Conservation (phyloP, 2,797 vertebrate genomes). For the Xenops minutus region DNA sequence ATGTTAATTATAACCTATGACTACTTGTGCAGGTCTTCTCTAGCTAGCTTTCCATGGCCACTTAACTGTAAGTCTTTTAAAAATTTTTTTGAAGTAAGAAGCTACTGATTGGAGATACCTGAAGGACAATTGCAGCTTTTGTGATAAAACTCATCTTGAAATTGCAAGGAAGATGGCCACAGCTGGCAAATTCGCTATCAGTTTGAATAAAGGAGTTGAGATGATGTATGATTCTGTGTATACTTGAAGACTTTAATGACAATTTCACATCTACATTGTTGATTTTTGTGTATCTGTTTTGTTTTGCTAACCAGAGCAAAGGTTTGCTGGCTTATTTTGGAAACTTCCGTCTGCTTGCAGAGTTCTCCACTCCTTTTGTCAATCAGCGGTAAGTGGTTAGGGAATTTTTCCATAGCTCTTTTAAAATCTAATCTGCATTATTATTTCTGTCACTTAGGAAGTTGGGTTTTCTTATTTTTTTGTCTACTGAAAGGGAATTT, state of each 20-base stretch:
- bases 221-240: not conserved
- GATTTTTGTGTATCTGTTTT: not conserved
- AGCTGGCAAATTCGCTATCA: not conserved
- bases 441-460: not conserved
- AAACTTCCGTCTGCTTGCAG: conserved; percentile 96
- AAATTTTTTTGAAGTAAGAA: not conserved
- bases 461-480: not conserved
- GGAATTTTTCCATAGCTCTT: not conserved
- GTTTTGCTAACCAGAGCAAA: conserved; percentile 78
- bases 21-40: not conserved
- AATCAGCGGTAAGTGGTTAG: conserved; percentile 93
- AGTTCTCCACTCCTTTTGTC: conserved; percentile 98
- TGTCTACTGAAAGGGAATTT: not conserved
- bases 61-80: not conserved
- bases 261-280: not conserved
- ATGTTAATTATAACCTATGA: not conserved
- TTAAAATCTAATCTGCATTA: not conserved
- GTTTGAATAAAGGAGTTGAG: not conserved
- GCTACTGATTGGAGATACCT: not conserved
- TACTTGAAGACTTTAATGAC: not conserved
- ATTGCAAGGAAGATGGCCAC: not conserved
- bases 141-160: not conserved
- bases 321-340: conserved; percentile 92
- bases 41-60: not conserved
- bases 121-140: not conserved